A percentile compares a stretch with the other conserved stretches of the same genome.
Evolutionary conservation across 92 coral and sea anemone genomes (phyloP).

Genomic region (Blastomussa wellsi): DNA sequence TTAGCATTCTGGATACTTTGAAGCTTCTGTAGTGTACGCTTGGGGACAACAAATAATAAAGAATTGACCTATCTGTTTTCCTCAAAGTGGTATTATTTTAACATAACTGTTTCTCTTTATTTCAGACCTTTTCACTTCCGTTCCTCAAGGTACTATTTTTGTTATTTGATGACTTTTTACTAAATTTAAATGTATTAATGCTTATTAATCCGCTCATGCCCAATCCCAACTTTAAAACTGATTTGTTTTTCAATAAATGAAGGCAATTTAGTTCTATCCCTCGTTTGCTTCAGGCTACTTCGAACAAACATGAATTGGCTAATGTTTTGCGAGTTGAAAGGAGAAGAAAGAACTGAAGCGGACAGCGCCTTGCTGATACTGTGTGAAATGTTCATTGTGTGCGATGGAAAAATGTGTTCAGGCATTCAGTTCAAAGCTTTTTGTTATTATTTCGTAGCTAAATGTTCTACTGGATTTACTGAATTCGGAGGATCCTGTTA

Average conservation of each 20-base stretch:
- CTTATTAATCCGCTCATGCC: background rate
- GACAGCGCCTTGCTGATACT: background rate
- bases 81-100: background rate
- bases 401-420: background rate
- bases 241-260: background rate
- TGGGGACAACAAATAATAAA: too few relatives aligned
- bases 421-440: background rate
- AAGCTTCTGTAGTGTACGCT: too few relatives aligned
- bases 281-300: background rate
- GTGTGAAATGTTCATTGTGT: background rate
- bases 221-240: background rate
- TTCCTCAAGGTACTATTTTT: slow-evolving; percentile 62
- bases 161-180: background rate
- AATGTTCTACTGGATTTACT: slow-evolving; percentile 62
- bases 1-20: too few relatives aligned
- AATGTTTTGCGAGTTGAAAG: background rate
- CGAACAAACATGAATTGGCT: background rate
- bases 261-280: background rate
- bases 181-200: too few relatives aligned
- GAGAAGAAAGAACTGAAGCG: background rate
- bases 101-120: background rate
- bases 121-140: slow-evolving; percentile 67
- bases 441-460: slow-evolving; percentile 34
- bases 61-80: background rate
- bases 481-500: slow-evolving; percentile 72